A percentile compares a stretch with the other conserved stretches of the same genome.
Conservation (phyloP, 2,797 vertebrate genomes). For the Poeciliopsis turneri region DNA sequence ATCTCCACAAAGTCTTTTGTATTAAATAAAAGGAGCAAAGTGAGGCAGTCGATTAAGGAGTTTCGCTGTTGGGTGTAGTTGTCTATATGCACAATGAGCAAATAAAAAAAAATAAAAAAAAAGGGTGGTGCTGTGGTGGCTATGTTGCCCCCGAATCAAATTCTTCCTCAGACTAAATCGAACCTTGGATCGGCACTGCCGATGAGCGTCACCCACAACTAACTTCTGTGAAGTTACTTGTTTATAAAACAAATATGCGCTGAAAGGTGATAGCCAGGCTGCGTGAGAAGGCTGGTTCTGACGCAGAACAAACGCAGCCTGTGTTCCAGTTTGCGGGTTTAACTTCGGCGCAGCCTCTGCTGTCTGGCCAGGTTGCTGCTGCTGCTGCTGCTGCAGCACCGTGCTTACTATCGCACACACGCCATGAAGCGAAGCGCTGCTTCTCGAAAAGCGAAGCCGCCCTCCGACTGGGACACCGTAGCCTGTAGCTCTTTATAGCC, state of each 20-base stretch:
- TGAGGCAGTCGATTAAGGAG: neutral
- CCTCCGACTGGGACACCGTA: neutral
- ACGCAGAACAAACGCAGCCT: conserved; percentile 24
- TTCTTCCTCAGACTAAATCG: neutral
- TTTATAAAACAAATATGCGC: neutral
- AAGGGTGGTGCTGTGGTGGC: neutral
- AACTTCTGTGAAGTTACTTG: neutral
- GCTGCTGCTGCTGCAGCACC: conserved; percentile 26
- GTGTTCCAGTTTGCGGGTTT: conserved; percentile 28
- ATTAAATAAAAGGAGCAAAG: neutral
- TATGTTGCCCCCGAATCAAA: neutral
- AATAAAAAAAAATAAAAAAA: neutral
- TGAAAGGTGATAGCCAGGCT: neutral
- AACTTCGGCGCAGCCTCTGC: conserved; percentile 49
- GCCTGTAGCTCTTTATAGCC: neutral
- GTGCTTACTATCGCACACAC: conserved; percentile 28
- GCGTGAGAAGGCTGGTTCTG: neutral
- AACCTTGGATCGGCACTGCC: neutral
- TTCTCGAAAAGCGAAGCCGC: neutral
- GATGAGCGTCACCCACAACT: neutral
- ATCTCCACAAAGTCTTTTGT: neutral
- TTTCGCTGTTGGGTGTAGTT: neutral
- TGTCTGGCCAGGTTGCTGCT: conserved; percentile 60
- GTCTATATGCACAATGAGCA: neutral
- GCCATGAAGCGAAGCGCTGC: neutral